A percentile compares a stretch with the other conserved stretches of the same genome.
Evolutionary conservation across 1,140 invertebrate genomes (phyloP).

Genomic region (Plectrocnemia conspersa): DNA sequence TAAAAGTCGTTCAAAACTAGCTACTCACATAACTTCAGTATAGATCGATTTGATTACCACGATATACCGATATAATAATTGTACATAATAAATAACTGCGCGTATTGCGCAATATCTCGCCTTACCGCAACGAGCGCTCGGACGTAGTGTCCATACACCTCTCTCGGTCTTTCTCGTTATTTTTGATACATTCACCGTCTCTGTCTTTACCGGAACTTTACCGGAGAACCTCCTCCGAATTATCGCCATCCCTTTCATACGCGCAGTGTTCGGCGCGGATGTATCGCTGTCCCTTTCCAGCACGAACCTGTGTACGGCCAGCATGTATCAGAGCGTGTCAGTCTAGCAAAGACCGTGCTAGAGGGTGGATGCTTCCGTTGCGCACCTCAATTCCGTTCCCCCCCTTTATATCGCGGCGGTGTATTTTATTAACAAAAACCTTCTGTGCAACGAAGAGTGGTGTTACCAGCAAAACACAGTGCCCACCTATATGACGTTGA

Average conservation of each 20-base stretch:
- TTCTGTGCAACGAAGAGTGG: not conserved
- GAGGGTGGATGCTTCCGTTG: conserved; percentile 22
- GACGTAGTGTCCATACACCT: no score
- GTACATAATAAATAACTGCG: no score
- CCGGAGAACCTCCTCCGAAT: no score
- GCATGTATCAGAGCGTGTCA: conserved; percentile 16
- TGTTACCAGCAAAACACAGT: no score
- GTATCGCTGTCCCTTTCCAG: conserved; percentile 15
- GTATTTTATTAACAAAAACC: conserved; percentile 17
- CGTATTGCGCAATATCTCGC: conserved; percentile 1
- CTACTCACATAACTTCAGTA: no score
- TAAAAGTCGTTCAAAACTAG: no score
- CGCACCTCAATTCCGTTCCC: conserved; percentile 14
- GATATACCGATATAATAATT: no score
- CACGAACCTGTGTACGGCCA: not conserved
- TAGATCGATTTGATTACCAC: no score
- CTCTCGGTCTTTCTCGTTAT: no score
- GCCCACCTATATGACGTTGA: not conserved
- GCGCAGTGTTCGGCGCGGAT: not conserved
- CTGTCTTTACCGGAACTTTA: no score
- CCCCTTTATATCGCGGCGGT: conserved; percentile 21
- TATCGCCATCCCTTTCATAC: not conserved
- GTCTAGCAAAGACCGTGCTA: conserved; percentile 22
- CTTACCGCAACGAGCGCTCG: not conserved
- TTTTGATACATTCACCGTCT: no score